Percentiles rank a stretch among this genome's conserved stretches.
Evolutionary conservation across 2,113 vertebrate species (phyloP).

Genomic region (Phylloscopus trochiloides): DNA sequence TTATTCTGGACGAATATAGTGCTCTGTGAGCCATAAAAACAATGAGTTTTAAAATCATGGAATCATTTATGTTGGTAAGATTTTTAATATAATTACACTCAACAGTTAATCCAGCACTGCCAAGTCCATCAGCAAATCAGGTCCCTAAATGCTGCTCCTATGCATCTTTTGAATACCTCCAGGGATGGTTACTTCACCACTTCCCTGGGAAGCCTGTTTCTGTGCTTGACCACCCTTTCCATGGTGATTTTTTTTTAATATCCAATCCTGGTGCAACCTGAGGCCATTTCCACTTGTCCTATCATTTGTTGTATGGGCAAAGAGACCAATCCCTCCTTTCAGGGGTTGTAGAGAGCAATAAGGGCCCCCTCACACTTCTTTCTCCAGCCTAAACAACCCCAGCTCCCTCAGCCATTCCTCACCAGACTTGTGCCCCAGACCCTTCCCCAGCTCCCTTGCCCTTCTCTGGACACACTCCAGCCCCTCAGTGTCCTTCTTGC

Average conservation of each 20-base stretch:
- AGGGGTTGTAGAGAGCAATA: neutral
- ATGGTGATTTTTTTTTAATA: neutral
- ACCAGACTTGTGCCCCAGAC: fast-evolving
- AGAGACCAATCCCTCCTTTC: neutral
- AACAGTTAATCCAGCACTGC: neutral
- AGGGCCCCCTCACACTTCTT: fast-evolving
- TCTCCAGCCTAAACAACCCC: neutral
- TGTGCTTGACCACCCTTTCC: neutral
- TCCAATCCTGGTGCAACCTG: neutral
- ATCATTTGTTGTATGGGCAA: fast-evolving
- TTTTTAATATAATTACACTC: neutral
- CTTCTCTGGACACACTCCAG: fast-evolving
- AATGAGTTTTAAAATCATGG: neutral
- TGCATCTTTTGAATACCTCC: neutral
- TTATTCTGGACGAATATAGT: neutral
- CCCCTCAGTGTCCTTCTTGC: fast-evolving
- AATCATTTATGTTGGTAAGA: neutral
- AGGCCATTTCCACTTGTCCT: neutral
- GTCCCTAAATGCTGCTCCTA: neutral
- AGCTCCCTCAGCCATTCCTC: neutral
- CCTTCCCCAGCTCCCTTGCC: fast-evolving
- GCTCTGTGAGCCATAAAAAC: neutral
- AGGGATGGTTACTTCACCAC: neutral
- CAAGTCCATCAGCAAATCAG: neutral
- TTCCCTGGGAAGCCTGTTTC: neutral